Base-by-base conservation (phyloP, 2,888 invertebrate species). In the Orthonychiurus folsomi region DNA sequence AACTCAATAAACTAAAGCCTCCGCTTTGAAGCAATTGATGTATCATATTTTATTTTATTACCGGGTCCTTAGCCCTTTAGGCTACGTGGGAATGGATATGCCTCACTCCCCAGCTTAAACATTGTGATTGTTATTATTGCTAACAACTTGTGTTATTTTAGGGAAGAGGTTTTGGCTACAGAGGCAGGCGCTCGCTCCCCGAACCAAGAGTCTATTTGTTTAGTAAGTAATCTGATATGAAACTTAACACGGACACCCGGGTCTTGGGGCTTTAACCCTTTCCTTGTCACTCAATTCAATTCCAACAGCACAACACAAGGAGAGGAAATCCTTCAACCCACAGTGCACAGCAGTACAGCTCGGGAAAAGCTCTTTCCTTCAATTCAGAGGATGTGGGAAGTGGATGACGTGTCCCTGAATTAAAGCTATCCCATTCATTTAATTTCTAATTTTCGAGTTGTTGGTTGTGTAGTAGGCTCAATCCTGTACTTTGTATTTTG, bases 11-110 rank as follows among this genome's bases (percentile, higher is more conserved):
- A n/a, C n/a, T n/a, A n/a, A n/a, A n/a, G n/a, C n/a, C n/a, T n/a
- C n/a, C n/a, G n/a, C n/a, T n/a, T n/a, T n/a, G n/a, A n/a, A n/a
- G n/a, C n/a, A n/a, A 37, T 37, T 15, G 9, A 37, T 9, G 37
- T 37, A 37, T 37, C 37, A 37, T 37, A 37, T 37, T 37, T 37
- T 37, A 37, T 37, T 37, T 37, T 37, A 37, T 37, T 37, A 37
- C 37, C 15, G n/a, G n/a, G n/a, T n/a, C n/a, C n/a, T n/a, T n/a
- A n/a, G n/a, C n/a, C n/a, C n/a, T n/a, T n/a, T n/a, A n/a, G n/a
- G n/a, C n/a, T n/a, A n/a, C n/a, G n/a, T n/a, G n/a, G n/a, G n/a
- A n/a, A n/a, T n/a, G n/a, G n/a, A n/a, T n/a, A n/a, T n/a, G n/a
- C n/a, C n/a, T n/a, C n/a, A n/a, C n/a, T n/a, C n/a, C n/a, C n/a